Conservation (phyloP, 2,888 invertebrate genomes). For the Trissolcus japonicus region DNA sequence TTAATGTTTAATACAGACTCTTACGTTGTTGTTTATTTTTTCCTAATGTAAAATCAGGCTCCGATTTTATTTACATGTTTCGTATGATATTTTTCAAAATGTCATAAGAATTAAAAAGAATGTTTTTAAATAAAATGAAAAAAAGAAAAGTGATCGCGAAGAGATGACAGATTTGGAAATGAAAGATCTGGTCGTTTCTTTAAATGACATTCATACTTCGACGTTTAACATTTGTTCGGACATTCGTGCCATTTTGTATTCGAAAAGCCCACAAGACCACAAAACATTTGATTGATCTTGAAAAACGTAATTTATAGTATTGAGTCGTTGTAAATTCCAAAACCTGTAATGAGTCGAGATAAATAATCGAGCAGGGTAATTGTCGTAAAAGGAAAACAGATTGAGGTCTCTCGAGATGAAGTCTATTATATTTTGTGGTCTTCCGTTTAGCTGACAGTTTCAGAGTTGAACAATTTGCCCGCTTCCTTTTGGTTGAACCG, state of each 20-base stretch:
- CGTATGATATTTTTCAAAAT: constrained; percentile 3
- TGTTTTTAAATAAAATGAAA: too few relatives aligned
- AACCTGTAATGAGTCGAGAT: too few relatives aligned
- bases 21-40: constrained; percentile 9
- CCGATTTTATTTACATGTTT: constrained; percentile 26
- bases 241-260: constrained; percentile 3
- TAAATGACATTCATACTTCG: constrained; percentile 21
- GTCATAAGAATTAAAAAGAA: neutral
- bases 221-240: constrained; percentile 2
- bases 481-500: constrained; percentile 1
- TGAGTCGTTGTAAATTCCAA: too few relatives aligned
- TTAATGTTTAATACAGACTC: constrained; percentile 25
- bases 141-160: too few relatives aligned
- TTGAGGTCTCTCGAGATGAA: too few relatives aligned
- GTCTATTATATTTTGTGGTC: constrained; percentile 28
- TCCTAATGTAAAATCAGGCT: constrained; percentile 1
- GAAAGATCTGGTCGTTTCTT: too few relatives aligned
- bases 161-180: too few relatives aligned
- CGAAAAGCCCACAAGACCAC: neutral
- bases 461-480: constrained; percentile 4
- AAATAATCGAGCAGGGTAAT: too few relatives aligned
- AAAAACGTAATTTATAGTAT: too few relatives aligned
- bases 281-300: too few relatives aligned
- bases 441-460: constrained; percentile 4
- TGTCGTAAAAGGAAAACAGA: too few relatives aligned